Conservation (phyloP, 1,140 invertebrate genomes). For the Plodia interpunctella region DNA sequence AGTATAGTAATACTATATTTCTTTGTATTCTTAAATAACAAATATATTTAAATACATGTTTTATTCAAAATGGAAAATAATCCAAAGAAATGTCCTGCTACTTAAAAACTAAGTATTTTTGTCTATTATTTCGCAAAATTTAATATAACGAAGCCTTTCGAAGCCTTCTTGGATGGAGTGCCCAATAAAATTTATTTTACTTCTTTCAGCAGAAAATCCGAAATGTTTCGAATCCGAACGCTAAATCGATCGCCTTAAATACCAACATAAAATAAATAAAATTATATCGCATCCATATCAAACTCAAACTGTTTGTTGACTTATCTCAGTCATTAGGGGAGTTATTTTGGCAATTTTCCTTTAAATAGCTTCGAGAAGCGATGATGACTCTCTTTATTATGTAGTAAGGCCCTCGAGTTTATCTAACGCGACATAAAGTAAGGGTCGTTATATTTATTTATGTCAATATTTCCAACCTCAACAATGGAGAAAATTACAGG, state of each 20-base stretch:
- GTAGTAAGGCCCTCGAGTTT: neutral
- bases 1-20: too few relatives aligned
- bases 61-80: too few relatives aligned
- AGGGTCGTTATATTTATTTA: neutral
- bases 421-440: neutral
- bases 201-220: too few relatives aligned
- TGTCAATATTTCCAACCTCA: neutral
- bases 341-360: slow-evolving; percentile 13
- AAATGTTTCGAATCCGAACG: neutral
- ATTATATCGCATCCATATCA: neutral
- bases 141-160: too few relatives aligned
- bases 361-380: slow-evolving; percentile 9
- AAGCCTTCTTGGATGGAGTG: too few relatives aligned
- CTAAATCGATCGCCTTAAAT: neutral
- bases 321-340: slow-evolving; percentile 9
- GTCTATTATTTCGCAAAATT: too few relatives aligned
- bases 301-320: slow-evolving; percentile 7
- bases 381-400: slow-evolving; percentile 11
- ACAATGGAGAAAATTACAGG: too few relatives aligned
- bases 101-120: too few relatives aligned
- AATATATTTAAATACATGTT: too few relatives aligned
- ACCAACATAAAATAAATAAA: neutral
- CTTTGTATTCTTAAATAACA: too few relatives aligned
- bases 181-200: too few relatives aligned
- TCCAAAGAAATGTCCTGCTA: too few relatives aligned